Conservation (phyloP, 2,797 vertebrate genomes). For the Enteromius paludinosus region DNA sequence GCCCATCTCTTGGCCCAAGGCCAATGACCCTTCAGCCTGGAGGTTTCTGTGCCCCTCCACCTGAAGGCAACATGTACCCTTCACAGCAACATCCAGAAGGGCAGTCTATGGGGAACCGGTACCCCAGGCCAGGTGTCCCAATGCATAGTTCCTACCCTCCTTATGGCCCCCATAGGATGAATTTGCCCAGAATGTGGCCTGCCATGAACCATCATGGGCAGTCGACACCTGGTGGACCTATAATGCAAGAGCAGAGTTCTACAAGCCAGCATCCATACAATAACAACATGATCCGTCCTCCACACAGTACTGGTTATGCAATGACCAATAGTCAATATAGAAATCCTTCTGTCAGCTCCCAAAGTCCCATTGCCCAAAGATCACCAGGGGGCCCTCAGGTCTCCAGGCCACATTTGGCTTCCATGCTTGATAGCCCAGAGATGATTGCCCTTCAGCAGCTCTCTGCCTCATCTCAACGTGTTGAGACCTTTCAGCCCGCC, state of each 20-base stretch:
- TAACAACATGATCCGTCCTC: slow-evolving; percentile 80
- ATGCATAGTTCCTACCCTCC: slow-evolving; percentile 72
- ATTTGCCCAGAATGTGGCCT: slow-evolving; percentile 72
- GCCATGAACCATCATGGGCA: slow-evolving; percentile 71
- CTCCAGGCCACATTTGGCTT: slow-evolving; percentile 80
- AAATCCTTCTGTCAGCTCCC: slow-evolving; percentile 69
- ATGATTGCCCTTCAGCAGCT: slow-evolving; percentile 99
- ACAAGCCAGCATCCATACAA: slow-evolving; percentile 75
- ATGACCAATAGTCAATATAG: slow-evolving; percentile 75
- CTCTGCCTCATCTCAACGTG: slow-evolving; percentile 84
- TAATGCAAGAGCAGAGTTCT: slow-evolving; percentile 76
- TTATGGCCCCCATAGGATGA: slow-evolving; percentile 70
- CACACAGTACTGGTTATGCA: slow-evolving; percentile 75
- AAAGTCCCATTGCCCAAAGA: slow-evolving; percentile 64
- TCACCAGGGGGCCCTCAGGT: slow-evolving; percentile 79
- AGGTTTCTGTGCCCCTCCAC: slow-evolving; percentile 73
- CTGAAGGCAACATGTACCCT: slow-evolving; percentile 83
- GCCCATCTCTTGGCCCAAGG: slow-evolving; percentile 82
- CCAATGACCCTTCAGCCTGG: slow-evolving; percentile 83
- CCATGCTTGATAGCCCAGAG: slow-evolving; percentile 98
- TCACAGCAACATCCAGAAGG: slow-evolving; percentile 79
- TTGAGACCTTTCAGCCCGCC: slow-evolving; percentile 71
- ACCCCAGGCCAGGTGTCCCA: slow-evolving; percentile 70
- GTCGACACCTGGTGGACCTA: slow-evolving; percentile 72
- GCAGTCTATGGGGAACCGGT: slow-evolving; percentile 71